phyloP scores from a whole-genome alignment of 35 echinoderm and acorn worm genomes.

The Holothuria glaberrima region DNA sequence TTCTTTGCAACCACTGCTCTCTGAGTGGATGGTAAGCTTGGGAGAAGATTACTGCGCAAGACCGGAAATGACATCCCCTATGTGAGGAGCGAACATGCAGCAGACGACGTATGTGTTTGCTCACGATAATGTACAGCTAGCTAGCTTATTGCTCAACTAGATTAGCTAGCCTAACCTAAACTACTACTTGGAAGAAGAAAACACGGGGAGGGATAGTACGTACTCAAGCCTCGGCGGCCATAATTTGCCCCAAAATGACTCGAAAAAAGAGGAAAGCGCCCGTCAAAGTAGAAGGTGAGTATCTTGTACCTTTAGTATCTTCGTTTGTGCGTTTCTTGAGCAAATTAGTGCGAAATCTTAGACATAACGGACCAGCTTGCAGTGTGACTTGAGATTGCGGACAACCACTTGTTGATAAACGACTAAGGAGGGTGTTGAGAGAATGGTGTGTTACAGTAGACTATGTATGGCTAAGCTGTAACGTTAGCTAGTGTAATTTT shows the following conservation, averaged over 20 bases:
- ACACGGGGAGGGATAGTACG: slow-evolving; percentile 12
- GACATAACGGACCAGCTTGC: no score
- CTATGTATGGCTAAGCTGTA: no score
- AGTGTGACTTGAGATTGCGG: no score
- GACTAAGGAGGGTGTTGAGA: no score
- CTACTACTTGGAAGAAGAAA: not conserved
- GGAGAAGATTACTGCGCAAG: slow-evolving; percentile 22
- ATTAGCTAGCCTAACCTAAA: not conserved
- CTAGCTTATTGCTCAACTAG: not conserved
- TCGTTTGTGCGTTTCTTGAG: no score
- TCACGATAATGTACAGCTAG: not conserved
- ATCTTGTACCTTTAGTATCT: not conserved
- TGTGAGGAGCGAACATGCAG: slow-evolving; percentile 26
- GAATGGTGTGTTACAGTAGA: no score
- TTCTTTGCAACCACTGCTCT: slow-evolving; percentile 31
- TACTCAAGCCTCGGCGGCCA: not conserved
- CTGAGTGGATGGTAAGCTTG: slow-evolving; percentile 30
- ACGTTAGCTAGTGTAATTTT: no score
- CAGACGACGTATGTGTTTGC: slow-evolving; percentile 34
- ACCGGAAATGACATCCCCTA: not conserved
- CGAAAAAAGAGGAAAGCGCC: slow-evolving; percentile 25
- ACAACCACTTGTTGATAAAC: no score
- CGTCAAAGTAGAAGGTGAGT: slow-evolving; percentile 6
- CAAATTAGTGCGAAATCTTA: no score
- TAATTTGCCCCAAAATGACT: not conserved